Percentiles rank a stretch among this genome's conserved stretches.
Conservation (phyloP, 2,113 vertebrate species). For the Amphilophus citrinellus region DNA sequence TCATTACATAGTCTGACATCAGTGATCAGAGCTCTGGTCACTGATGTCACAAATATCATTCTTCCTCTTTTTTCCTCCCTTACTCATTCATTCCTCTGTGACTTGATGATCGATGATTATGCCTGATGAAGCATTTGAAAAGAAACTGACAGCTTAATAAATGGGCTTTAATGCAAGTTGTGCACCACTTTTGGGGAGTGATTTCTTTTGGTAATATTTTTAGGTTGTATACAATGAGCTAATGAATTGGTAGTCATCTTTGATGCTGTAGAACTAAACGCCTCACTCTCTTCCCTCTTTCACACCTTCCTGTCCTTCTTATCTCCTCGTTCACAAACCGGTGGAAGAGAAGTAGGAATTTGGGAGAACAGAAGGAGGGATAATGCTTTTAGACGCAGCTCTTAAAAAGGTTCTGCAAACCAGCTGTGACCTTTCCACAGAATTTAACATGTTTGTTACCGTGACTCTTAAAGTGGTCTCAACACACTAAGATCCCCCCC, state of each 20-base stretch:
- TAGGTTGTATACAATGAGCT: not conserved
- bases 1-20: conserved; percentile 79
- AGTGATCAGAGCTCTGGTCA: conserved; percentile 30
- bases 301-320: not conserved
- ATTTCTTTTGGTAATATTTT: not conserved
- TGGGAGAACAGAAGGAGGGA: not conserved
- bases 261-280: not conserved
- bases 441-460: not conserved
- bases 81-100: conserved; percentile 11
- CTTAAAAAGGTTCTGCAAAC: not conserved
- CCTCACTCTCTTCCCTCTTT: not conserved
- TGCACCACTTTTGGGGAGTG: not conserved
- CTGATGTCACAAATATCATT: not conserved
- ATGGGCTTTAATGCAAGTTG: not conserved
- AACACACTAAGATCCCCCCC: not conserved
- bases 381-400: not conserved
- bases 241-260: not conserved
- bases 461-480: not conserved
- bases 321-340: not conserved
- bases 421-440: not conserved
- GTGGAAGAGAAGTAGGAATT: not conserved
- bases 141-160: not conserved
- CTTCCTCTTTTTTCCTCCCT: not conserved
- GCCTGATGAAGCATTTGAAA: not conserved
- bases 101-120: not conserved